Conservation (phyloP, 2,888 invertebrate species). For the Agonopterix heracliana region DNA sequence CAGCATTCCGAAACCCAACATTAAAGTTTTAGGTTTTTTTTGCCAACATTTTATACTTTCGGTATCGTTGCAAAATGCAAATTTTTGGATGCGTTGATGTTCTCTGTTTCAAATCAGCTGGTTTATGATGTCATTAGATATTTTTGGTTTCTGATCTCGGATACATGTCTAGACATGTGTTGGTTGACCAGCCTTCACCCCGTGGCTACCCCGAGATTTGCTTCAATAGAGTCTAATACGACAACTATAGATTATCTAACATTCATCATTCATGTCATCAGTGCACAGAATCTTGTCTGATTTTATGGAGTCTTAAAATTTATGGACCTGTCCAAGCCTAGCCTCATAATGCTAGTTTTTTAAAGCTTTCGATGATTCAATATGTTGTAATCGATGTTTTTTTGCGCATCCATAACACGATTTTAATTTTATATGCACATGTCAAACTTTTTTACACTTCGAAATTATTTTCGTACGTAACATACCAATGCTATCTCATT, state of each 20-base stretch:
- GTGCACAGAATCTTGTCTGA: conserved; percentile 37
- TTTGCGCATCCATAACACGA: conserved; percentile 16
- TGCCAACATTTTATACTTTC: conserved; percentile 6
- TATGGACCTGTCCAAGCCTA: conserved; percentile 48
- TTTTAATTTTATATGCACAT: conserved; percentile 18
- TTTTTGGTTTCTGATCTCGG: conserved; percentile 21
- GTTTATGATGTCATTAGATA: conserved; percentile 45
- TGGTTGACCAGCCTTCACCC: conserved; percentile 43
- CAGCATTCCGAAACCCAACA: conserved; percentile 20
- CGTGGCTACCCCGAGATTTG: conserved; percentile 34
- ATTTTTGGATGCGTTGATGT: conserved; percentile 1
- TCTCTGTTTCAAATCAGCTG: conserved; percentile 33
- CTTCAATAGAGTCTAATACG: conserved; percentile 49
- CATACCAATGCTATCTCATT: neutral
- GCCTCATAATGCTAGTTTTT: conserved; percentile 46
- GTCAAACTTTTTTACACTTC: conserved; percentile 12
- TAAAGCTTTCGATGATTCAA: conserved; percentile 38
- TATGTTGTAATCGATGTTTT: conserved; percentile 24
- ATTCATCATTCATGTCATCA: conserved; percentile 64
- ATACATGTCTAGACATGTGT: conserved; percentile 39
- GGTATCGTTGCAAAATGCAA: conserved; percentile 7
- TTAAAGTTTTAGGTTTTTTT: conserved; percentile 12
- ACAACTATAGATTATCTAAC: conserved; percentile 53
- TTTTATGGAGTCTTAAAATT: conserved; percentile 43
- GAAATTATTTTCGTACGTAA: neutral